Conservation (phyloP, 2,113 vertebrate species). For the Mus musculus region DNA sequence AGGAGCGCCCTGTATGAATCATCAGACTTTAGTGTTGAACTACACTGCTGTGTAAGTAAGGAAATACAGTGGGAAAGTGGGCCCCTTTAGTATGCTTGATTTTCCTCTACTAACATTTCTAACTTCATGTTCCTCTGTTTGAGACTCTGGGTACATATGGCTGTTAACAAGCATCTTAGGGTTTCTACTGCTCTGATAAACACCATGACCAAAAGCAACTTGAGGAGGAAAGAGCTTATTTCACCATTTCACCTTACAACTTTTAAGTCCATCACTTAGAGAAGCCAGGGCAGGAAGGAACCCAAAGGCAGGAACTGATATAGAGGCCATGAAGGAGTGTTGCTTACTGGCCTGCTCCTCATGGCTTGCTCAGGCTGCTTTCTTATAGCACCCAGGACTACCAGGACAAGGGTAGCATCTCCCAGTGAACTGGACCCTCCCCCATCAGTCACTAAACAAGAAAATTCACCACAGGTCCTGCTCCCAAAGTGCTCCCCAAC, state of each 20-base stretch:
- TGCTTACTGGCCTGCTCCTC: not conserved
- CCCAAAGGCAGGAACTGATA: not conserved
- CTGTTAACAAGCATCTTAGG: not conserved
- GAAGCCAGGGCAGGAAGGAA: not conserved
- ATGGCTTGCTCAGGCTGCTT: not conserved
- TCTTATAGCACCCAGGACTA: not conserved
- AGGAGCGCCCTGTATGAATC: not conserved
- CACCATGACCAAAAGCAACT: not conserved
- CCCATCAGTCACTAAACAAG: not conserved
- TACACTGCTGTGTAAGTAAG: not conserved
- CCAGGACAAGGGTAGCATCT: too few relatives aligned
- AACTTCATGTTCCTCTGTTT: not conserved
- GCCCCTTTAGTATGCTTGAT: not conserved
- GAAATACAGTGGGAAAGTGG: not conserved
- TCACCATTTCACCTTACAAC: not conserved
- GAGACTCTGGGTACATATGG: not conserved
- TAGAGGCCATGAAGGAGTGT: not conserved
- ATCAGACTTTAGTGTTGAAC: not conserved
- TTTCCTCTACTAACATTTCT: slow-evolving; percentile 6
- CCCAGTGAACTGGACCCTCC: not conserved
- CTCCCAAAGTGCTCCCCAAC: not conserved
- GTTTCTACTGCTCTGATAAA: not conserved
- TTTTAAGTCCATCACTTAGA: not conserved
- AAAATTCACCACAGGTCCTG: not conserved
- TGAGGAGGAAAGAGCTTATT: not conserved